Conservation (phyloP, 2,113 vertebrate species). For the Ailuropoda melanoleuca region DNA sequence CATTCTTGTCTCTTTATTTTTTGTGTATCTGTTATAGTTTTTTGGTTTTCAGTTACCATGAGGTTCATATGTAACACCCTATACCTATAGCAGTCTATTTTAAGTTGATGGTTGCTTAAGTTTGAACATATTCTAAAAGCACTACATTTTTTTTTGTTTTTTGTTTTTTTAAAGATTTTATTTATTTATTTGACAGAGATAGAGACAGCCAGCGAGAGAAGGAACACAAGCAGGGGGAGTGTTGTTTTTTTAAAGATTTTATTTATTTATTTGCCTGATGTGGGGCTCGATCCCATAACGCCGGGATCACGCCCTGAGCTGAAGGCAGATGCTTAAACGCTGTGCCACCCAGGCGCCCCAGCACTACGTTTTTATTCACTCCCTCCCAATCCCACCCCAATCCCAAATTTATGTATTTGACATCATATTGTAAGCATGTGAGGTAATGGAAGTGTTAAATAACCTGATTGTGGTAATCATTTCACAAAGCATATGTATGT, state of each 20-base stretch:
- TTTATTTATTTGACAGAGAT: too few species aligned
- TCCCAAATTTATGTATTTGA: background rate
- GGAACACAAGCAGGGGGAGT: too few species aligned
- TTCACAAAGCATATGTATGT: background rate
- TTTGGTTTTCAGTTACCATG: background rate
- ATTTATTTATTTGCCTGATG: too few species aligned
- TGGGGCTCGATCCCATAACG: too few species aligned
- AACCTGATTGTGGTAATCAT: background rate
- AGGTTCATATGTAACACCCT: background rate
- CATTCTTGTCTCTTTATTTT: background rate
- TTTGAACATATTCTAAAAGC: background rate
- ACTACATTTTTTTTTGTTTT: background rate
- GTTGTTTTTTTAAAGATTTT: too few species aligned
- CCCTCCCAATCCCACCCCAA: background rate
- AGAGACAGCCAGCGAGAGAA: too few species aligned
- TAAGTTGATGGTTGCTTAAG: background rate
- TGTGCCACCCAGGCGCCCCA: too few species aligned
- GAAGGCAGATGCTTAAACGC: too few species aligned
- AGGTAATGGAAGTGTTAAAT: background rate
- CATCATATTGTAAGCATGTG: background rate
- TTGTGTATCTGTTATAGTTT: background rate
- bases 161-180: too few species aligned
- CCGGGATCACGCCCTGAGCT: too few species aligned
- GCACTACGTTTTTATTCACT: background rate
- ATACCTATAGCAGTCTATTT: background rate